Conservation (phyloP, 2,888 invertebrate species). For the Ametastegia equiseti region DNA sequence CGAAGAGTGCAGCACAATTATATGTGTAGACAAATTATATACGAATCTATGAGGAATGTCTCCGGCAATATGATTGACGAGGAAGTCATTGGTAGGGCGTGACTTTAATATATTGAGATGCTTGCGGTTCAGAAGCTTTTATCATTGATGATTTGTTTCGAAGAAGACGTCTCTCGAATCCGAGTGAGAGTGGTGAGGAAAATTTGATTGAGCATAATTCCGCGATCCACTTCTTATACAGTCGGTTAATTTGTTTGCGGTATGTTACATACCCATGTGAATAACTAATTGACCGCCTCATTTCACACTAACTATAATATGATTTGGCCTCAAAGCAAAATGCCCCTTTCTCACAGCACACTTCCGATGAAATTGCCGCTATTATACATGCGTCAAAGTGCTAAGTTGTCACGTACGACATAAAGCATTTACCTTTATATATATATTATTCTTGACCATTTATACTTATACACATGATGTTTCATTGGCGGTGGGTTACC, state of each 20-base stretch:
- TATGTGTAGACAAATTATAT: constrained; percentile 39
- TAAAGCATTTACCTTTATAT: constrained; percentile 1
- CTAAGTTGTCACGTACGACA: constrained; percentile 33
- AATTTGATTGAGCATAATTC: neutral
- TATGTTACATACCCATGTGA: neutral
- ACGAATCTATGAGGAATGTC: constrained; percentile 21
- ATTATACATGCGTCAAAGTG: constrained; percentile 25
- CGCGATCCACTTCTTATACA: neutral
- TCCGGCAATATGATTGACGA: constrained; percentile 17
- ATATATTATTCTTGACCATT: neutral
- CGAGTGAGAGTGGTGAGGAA: neutral
- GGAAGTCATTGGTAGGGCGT: constrained; percentile 23
- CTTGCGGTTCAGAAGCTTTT: neutral
- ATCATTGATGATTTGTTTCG: neutral
- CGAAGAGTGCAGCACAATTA: constrained; percentile 11
- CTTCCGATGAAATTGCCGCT: constrained; percentile 31
- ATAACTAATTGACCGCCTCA: constrained; percentile 17
- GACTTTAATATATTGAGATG: neutral
- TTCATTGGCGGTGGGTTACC: neutral
- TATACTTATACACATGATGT: neutral
- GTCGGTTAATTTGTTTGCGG: neutral
- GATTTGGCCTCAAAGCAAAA: constrained; percentile 4
- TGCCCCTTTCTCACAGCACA: constrained; percentile 36
- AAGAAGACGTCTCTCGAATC: neutral
- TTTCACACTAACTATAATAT: constrained; percentile 33